Evolutionary conservation across 2,113 vertebrate species (phyloP).

Genomic region (Sciurus niger): DNA sequence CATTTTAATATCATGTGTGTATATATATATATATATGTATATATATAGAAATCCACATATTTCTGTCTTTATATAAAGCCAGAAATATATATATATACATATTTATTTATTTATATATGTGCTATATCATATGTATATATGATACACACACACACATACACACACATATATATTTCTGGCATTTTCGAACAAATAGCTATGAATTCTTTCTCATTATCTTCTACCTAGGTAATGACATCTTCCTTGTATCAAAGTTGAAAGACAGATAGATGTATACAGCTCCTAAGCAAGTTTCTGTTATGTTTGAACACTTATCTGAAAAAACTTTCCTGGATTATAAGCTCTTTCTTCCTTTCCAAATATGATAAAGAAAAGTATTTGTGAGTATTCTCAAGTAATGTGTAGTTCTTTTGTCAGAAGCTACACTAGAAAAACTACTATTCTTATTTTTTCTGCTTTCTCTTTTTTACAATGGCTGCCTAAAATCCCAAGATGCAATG

Average conservation of each 20-base stretch:
- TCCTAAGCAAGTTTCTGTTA: neutral
- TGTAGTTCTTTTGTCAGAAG: neutral
- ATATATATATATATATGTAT: neutral
- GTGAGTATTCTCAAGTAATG: neutral
- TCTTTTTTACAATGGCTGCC: neutral
- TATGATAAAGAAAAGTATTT: neutral
- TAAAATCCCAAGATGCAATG: neutral
- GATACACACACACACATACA: too few species aligned
- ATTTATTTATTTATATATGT: neutral
- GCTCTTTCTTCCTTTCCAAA: neutral
- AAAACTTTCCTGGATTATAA: neutral
- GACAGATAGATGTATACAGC: neutral
- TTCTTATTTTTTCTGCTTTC: neutral
- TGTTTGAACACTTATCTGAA: slow-evolving; percentile 26
- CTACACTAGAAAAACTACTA: neutral
- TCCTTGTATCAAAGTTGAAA: neutral
- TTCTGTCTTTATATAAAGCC: too few species aligned
- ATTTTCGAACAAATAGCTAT: neutral
- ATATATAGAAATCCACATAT: neutral
- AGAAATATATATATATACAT: too few species aligned
- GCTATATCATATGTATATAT: too few species aligned
- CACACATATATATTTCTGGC: neutral
- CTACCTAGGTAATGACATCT: neutral
- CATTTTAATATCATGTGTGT: neutral
- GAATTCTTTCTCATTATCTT: neutral